Base-by-base conservation (phyloP, 2,888 invertebrate genomes). In the Xestia ashworthii region DNA sequence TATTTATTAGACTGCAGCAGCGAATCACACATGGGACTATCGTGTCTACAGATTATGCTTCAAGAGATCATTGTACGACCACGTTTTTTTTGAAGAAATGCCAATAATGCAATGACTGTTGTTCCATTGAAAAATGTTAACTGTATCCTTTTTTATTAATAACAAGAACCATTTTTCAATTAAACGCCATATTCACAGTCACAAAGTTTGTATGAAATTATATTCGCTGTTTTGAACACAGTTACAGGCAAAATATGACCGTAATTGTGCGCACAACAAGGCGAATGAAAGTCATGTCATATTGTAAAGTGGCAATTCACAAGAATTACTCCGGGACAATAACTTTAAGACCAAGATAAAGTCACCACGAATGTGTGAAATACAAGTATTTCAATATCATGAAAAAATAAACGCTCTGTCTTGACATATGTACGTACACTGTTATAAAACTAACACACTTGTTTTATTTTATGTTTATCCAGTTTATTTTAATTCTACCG, bases 381-480 rank as follows among this genome's bases (percentile, higher is more conserved):
- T 92, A 90, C 90, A 93, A 93, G 90, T 92, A 91, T 90, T 90
- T 85, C 82, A 87, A 85, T 87, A 91, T 90, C 89, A 92, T 95
- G 94, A 93, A 95, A 95, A 95, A 95, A 95, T 95, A 95, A 95
- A 93, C 93, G 90, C 93, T 94, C 93, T 94, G 93, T 92, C 84
- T 90, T 88, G 86, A 87, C 87, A 74, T 85, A 87, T 88, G 84
- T 89, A 90, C 89, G 89, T 90, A 93, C 91, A 93, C 89, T 88
- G 91, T 92, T 94, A 94, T 88, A 94, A 94, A 94, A 94, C 93
- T 95, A 94, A 92, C 91, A 91, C 88, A 90, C 90, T 88, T 88
- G 87, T 90, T 84, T 86, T 74, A 85, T 76, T 90, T 84, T 86
- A 82, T 58, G 71, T 81, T 84, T 66, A 87, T 89, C 88, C 86